Evolutionary conservation across 2,888 invertebrate species (phyloP), one percentile per base, ranked within the genome.

Genomic region (Drosophila rellima): DNA sequence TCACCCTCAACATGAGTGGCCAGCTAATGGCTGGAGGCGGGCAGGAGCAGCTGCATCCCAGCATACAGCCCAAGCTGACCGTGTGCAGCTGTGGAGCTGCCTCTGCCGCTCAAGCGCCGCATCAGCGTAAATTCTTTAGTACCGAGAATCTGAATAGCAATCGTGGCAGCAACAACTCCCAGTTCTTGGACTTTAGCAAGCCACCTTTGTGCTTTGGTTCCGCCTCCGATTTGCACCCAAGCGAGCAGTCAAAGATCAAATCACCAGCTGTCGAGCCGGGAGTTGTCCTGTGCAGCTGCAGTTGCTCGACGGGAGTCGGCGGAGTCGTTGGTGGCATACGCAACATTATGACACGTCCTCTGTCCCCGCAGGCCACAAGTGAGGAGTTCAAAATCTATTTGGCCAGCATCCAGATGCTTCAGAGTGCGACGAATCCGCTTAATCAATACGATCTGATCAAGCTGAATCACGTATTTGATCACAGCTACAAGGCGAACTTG

Each of bases 341-440:
- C 82, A 94, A 94, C 90, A 93, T 95, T 15, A 94, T 94, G 0
- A 95, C 95, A 0, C 95, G 95, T 70, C 94, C 95, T 0, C 84
- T 96, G 0, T 95, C 95, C 37, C 95, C 95, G 0, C 95, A 95
- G 74, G 94, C 94, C 23, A 95, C 95, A 0, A 94, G 95, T 0
- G 95, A 95, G 89, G 96, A 96, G 84, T 96, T 96, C 74, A 94
- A 95, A 82, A 91, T 95, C 65, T 96, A 96, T 89, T 91, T 96
- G 72, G 95, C 95, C 20, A 95, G 95, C 84, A 95, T 96, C 91
- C 95, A 96, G 82, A 95, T 95, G 89, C 89, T 96, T 7, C 95
- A 96, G 78, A 96, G 95, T 72, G 95, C 95, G 0, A 94, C 95
- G 0, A 95, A 95, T 78, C 93, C 95, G 0, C 90, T 96, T 3